Evolutionary conservation across 1,140 invertebrate genomes (phyloP).

Genomic region (Choristoneura fumiferana): DNA sequence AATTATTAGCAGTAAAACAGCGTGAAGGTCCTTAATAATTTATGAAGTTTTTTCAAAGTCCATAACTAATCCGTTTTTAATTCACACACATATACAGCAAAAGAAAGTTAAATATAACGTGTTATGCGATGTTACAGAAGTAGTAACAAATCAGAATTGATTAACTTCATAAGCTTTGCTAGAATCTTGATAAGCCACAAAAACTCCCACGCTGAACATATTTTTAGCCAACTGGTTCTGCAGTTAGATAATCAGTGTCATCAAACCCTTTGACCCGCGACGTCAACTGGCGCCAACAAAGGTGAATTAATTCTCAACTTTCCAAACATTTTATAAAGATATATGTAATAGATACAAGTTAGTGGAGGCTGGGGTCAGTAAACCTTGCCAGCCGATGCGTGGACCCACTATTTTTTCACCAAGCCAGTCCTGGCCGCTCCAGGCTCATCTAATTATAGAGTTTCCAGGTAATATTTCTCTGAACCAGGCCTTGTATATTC

Average conservation of each 20-base stretch:
- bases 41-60: no score
- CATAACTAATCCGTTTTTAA: no score
- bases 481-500: conserved; percentile 28
- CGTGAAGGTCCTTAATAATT: no score
- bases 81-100: no score
- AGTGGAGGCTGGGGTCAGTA: conserved; percentile 47
- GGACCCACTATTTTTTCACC: conserved; percentile 55
- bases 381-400: conserved; percentile 45
- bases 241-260: conserved; percentile 18
- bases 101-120: no score
- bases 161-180: no score
- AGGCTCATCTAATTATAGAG: conserved; percentile 64
- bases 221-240: conserved; percentile 14
- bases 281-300: conserved; percentile 28
- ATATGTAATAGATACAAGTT: conserved; percentile 27
- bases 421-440: conserved; percentile 49
- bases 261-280: conserved; percentile 30
- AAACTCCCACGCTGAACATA: conserved; percentile 3
- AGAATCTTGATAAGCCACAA: no score
- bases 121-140: no score
- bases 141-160: no score
- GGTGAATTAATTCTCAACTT: conserved; percentile 41
- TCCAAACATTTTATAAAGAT: conserved; percentile 43
- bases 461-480: conserved; percentile 18
- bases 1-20: no score